Base-by-base conservation (phyloP, 2,113 vertebrate genomes). In the Aldabrachelys gigantea region DNA sequence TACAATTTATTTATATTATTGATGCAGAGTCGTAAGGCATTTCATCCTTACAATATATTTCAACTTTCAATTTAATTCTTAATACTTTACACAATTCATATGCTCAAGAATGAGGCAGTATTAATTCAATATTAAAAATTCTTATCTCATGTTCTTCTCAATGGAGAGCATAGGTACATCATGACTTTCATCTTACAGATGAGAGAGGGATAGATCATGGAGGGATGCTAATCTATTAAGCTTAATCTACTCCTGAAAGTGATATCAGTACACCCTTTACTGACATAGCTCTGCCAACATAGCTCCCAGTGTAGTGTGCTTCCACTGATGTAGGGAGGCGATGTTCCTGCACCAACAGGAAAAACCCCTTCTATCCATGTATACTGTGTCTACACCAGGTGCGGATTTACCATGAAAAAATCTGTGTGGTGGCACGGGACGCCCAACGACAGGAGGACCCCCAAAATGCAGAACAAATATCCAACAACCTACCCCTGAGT, bases 151-250 rank as follows among this genome's bases (percentile, higher is more conserved):
- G 29, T 3, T 54, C 78, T 41, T 41, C 21, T 50, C 29, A 78
- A 47, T 47, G 11, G 75, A 29, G 75, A 78, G 75, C 50, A 47
- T 9, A 78, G 35, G 12, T 75, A 12, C 22, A 62, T 86, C 82
- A 53, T 31, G 53, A 31, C 27, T 88, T 92, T 84, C 14, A 27
- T 27, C 11, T 82, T 54, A 57, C 1, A 50, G 1, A 1, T 0
- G 0, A 75, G 31, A 7, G 65, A 49, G 9, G 8, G 72, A 47
- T 0, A 0, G 3, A 8, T 5, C 21, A 7, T 0, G 1, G 3
- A 6, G 35, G 57, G 47, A 24, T 44, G 69, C 69, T 76, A 35
- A 69, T n/a, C 8, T 69, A n/a, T 69, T n/a, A 72, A 38, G 9
- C n/a, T 38, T 69, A 19, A 19, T 21, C 35, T 69, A n/a, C 17